A percentile compares a stretch with the other conserved stretches of the same genome.
These are phyloP conservation scores for Cerceris ruficornis DNA, from an alignment of 2,888 invertebrate genomes.

Conservation along the genomic window DNA sequence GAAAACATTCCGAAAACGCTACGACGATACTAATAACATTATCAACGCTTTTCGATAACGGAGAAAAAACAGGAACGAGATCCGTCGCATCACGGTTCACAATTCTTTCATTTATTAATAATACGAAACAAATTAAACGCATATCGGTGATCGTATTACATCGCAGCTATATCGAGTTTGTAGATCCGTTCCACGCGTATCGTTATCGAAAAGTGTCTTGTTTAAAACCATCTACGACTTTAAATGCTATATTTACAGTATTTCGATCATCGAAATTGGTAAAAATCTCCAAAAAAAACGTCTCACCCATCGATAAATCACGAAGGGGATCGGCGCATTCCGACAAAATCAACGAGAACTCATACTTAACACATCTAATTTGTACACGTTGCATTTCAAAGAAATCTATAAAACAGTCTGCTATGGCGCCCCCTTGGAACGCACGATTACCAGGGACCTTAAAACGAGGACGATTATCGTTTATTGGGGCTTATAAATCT, in stretches of 20 bases:
- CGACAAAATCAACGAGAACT: slow-evolving; percentile 17
- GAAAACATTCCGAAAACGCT: slow-evolving; percentile 12
- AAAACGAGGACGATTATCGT: slow-evolving; percentile 10
- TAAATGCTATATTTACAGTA: slow-evolving; percentile 31
- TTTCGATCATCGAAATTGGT: slow-evolving; percentile 10
- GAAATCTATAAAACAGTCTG: slow-evolving; percentile 48
- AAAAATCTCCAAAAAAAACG: not conserved
- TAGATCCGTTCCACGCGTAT: not conserved
- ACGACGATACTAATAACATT: slow-evolving; percentile 20
- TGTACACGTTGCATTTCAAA: slow-evolving; percentile 37
- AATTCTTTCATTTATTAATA: too few species aligned
- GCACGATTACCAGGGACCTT: slow-evolving; percentile 27
- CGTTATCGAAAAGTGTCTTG: slow-evolving; percentile 12
- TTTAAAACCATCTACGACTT: not conserved
- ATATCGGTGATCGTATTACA: slow-evolving; percentile 11
- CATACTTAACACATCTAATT: slow-evolving; percentile 36
- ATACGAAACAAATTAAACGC: too few species aligned
- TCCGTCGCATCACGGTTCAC: not conserved
- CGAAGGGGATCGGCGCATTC: not conserved
- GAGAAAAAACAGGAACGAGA: slow-evolving; percentile 20
- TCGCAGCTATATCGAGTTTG: not conserved
- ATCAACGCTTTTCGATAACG: slow-evolving; percentile 14
- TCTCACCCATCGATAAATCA: not conserved
- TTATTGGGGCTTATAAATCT: slow-evolving; percentile 8
- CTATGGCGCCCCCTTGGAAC: slow-evolving; percentile 52